Evolutionary conservation across 1,140 invertebrate genomes (phyloP).

Genomic region (Aphidius gifuensis): DNA sequence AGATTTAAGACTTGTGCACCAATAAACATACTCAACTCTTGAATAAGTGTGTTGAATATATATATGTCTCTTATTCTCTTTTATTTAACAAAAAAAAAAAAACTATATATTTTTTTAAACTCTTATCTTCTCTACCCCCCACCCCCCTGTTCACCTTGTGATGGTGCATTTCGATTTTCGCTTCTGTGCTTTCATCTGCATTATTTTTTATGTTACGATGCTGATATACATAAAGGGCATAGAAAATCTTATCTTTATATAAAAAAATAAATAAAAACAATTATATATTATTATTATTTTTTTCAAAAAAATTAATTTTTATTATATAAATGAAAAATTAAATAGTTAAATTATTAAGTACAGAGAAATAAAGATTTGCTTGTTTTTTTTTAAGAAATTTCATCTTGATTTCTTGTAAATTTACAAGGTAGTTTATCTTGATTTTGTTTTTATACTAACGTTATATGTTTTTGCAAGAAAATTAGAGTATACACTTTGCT

Average conservation of each 20-base stretch:
- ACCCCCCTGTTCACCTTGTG: constrained; percentile 11
- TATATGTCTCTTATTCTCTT: constrained; percentile 38
- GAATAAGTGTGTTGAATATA: constrained; percentile 38
- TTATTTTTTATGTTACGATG: constrained; percentile 5
- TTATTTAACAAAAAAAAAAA: constrained; percentile 6
- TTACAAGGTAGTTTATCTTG: too few species aligned
- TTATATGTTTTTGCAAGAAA: too few species aligned
- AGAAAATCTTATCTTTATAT: not conserved
- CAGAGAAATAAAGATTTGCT: too few species aligned
- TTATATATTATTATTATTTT: too few species aligned
- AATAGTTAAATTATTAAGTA: too few species aligned
- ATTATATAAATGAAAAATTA: too few species aligned
- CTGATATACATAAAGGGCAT: too few species aligned
- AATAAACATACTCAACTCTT: constrained; percentile 52
- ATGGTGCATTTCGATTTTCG: constrained; percentile 40
- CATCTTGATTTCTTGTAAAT: too few species aligned
- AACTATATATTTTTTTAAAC: constrained; percentile 34
- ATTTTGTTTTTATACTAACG: too few species aligned
- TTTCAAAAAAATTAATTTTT: too few species aligned
- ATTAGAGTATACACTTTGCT: too few species aligned
- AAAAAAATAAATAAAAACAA: constrained; percentile 3
- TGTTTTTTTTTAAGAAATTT: too few species aligned
- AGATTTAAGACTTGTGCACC: constrained; percentile 55
- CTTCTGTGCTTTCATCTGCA: constrained; percentile 18
- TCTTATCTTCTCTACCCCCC: constrained; percentile 3